phyloP scores from a whole-genome alignment of 2,113 vertebrate species.

The Poicephalus gulielmi region DNA sequence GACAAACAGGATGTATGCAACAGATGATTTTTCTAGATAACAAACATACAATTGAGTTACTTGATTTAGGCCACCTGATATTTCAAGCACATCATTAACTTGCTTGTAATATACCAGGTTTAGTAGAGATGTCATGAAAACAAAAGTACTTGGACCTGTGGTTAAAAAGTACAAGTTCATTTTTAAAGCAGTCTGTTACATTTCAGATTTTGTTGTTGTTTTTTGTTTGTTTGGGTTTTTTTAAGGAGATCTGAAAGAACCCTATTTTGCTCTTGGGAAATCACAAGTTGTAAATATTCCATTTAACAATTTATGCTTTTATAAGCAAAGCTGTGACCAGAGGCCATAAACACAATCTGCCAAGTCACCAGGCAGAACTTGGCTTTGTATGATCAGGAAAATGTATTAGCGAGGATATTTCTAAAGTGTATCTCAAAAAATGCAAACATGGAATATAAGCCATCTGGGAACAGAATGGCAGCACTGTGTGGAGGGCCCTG shows the following conservation, averaged over 20 bases:
- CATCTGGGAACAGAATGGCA: background rate
- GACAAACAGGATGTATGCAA: background rate
- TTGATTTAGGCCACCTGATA: background rate
- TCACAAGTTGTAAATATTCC: slow-evolving; percentile 49
- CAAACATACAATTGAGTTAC: background rate
- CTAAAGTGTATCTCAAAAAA: slow-evolving; percentile 8
- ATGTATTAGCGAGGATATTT: background rate
- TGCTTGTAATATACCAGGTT: background rate
- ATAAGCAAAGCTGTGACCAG: slow-evolving; percentile 49
- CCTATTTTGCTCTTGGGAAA: slow-evolving; percentile 25
- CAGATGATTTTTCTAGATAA: background rate
- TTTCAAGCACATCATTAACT: background rate
- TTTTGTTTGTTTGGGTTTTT: background rate
- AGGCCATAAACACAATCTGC: slow-evolving; percentile 30
- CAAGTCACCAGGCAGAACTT: slow-evolving; percentile 15
- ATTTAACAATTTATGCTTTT: slow-evolving; percentile 34
- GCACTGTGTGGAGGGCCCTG: background rate
- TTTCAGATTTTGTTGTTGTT: background rate
- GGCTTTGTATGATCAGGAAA: slow-evolving; percentile 20
- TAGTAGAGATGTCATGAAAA: background rate
- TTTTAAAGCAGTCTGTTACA: slow-evolving; percentile 9
- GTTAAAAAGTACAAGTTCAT: background rate
- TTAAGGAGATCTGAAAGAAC: slow-evolving; percentile 1
- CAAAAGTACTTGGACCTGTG: background rate
- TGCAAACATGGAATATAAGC: background rate